Evolutionary conservation across 1,140 invertebrate species (phyloP).

Genomic region (Bombus haemorrhoidalis): DNA sequence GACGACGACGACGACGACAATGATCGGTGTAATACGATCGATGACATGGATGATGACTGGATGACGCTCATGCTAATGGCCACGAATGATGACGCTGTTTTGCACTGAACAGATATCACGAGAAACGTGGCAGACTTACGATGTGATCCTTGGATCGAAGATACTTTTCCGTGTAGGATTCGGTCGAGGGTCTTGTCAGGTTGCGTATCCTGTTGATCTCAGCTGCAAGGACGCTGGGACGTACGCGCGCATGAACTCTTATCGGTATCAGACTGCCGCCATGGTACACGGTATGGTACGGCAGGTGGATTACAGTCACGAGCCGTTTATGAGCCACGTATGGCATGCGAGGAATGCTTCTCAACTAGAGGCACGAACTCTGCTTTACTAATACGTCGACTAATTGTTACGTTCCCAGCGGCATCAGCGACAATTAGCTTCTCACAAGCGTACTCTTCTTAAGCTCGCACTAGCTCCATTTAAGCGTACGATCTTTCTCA

Average conservation of each 20-base stretch:
- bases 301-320: slow-evolving; percentile 79
- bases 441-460: neutral
- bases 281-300: slow-evolving; percentile 74
- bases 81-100: slow-evolving; percentile 1
- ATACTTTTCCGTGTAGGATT: slow-evolving; percentile 88
- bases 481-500: neutral
- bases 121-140: slow-evolving; percentile 82
- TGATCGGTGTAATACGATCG: slow-evolving; percentile 8
- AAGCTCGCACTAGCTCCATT: neutral
- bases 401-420: slow-evolving; percentile 31
- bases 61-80: neutral
- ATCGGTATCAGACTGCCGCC: slow-evolving; percentile 75
- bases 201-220: slow-evolving; percentile 89
- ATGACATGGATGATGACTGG: slow-evolving; percentile 34
- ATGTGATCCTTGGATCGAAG: slow-evolving; percentile 88
- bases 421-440: slow-evolving; percentile 17
- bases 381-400: slow-evolving; percentile 58
- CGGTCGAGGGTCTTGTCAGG: slow-evolving; percentile 84
- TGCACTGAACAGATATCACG: neutral
- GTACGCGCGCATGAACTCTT: slow-evolving; percentile 84
- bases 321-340: slow-evolving; percentile 87
- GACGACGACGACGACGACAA: slow-evolving; percentile 13
- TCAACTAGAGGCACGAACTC: slow-evolving; percentile 76
- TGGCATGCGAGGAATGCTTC: slow-evolving; percentile 81
- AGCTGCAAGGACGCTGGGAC: slow-evolving; percentile 87